These are phyloP conservation scores for Microhierax caerulescens DNA, from an alignment of 2,797 vertebrate species.

Conservation along the genomic window DNA sequence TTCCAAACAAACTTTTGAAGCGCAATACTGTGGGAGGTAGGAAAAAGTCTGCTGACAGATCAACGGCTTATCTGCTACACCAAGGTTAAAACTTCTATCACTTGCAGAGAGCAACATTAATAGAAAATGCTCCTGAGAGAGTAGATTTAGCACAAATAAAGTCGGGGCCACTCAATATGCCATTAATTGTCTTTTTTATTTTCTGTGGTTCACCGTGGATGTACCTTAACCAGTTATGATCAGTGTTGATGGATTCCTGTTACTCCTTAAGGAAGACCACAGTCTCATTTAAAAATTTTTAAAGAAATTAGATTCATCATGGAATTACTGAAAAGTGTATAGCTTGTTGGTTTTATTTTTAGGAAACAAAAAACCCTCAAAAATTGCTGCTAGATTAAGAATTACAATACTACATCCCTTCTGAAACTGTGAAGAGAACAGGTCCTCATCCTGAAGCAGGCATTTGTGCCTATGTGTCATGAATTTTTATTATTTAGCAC, in stretches of 20 bases:
- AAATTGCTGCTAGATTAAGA: slow-evolving; percentile 20
- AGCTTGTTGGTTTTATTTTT: not conserved
- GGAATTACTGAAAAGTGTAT: not conserved
- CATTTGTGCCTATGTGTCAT: not conserved
- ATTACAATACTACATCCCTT: not conserved
- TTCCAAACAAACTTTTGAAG: slow-evolving; percentile 84
- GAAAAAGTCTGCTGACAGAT: slow-evolving; percentile 77
- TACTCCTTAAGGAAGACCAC: slow-evolving; percentile 15
- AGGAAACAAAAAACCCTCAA: not conserved
- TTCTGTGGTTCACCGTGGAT: slow-evolving; percentile 11
- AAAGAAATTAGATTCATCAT: not conserved
- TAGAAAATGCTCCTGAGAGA: slow-evolving; percentile 62
- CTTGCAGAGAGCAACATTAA: slow-evolving; percentile 67
- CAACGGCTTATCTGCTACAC: slow-evolving; percentile 72
- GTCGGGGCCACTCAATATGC: slow-evolving; percentile 57
- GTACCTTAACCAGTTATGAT: slow-evolving; percentile 27
- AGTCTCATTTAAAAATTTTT: slow-evolving; percentile 31
- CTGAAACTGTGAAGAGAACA: not conserved
- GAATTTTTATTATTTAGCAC: not conserved
- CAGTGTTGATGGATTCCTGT: slow-evolving; percentile 8
- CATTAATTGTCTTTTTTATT: slow-evolving; percentile 44
- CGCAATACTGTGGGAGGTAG: slow-evolving; percentile 79
- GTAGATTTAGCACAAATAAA: slow-evolving; percentile 57
- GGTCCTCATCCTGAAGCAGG: not conserved
- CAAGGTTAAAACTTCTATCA: slow-evolving; percentile 75